Evolutionary conservation across 2,113 vertebrate species (phyloP), one percentile per base, ranked within the genome.

Genomic region (Verasper variegatus): DNA sequence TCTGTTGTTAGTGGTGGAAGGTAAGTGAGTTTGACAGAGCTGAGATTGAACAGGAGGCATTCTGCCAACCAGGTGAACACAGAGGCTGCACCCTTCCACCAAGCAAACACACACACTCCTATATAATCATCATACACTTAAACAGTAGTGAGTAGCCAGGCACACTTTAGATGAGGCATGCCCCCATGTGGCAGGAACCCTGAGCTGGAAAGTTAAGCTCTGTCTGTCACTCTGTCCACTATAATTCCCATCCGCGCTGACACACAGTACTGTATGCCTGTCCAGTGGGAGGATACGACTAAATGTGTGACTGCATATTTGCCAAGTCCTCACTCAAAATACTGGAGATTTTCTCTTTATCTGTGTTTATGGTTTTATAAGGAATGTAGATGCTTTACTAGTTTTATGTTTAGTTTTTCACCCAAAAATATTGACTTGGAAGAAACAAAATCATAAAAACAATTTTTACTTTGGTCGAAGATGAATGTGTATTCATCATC

Each of bases 41-140:
- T 91, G 85, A 89, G 91, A 93, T 93, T 90, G 88, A 93, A 93
- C 87, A 92, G 88, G 90, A 92, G 92, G 89, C 77, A 90, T 89
- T 89, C 89, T 88, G 89, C 90, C 90, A 91, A 77, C 73, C 77
- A 80, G 81, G 76, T 88, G 76, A 89, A 84, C 78, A 80, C 69
- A 78, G 74, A 76, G 57, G 81, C 78, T 64, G 70, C 80, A 80
- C 49, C 66, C 51, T 59, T 52, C 51, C 24, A 12, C 47, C 45
- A 67, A 69, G 80, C 59, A 59, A 64, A 72, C 74, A 62, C 35
- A 82, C n/a, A 37, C 51, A 15, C 52, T 40, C 56, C 40, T 52
- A 58, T 58, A 67, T 21, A 71, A 71, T 57, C 21, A 49, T 42
- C 31, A 62, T 21, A 31, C 49, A 79, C 52, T 60, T 58, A 51